These are phyloP conservation scores for Eutrigla gurnardus DNA, from an alignment of 2,797 vertebrate genomes.

Conservation along the genomic window DNA sequence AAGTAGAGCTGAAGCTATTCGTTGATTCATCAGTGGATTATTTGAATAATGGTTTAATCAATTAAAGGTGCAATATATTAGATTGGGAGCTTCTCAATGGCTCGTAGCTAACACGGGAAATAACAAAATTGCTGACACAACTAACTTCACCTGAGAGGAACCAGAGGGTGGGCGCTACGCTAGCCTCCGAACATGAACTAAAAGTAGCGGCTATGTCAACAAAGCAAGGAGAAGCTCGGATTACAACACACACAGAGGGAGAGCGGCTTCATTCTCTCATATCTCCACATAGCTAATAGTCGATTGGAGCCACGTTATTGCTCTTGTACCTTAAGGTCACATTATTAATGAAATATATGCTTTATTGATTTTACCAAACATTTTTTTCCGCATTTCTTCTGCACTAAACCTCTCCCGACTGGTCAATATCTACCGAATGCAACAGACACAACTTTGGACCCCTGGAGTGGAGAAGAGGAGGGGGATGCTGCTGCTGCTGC, in stretches of 20 bases:
- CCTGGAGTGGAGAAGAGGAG: conserved; percentile 5
- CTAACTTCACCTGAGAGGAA: not conserved
- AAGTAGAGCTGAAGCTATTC: not conserved
- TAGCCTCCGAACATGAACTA: not conserved
- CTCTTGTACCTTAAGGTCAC: not conserved
- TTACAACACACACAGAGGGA: not conserved
- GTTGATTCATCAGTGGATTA: not conserved
- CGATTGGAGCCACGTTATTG: not conserved
- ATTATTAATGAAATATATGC: not conserved
- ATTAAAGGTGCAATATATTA: not conserved
- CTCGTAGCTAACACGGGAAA: not conserved
- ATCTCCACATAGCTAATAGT: not conserved
- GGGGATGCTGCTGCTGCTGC: not conserved
- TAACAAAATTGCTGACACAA: not conserved
- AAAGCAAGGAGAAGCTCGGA: not conserved
- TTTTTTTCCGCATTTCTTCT: not conserved
- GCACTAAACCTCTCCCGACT: not conserved
- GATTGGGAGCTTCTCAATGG: not conserved
- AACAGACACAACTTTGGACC: conserved; percentile 39
- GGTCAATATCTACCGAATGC: conserved; percentile 46
- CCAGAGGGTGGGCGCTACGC: not conserved
- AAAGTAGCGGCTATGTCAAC: not conserved
- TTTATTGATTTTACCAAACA: not conserved
- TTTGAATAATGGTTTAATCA: not conserved
- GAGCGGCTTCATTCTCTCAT: not conserved